Evolutionary conservation across 2,113 vertebrate species (phyloP), one percentile per base, ranked within the genome.

Genomic region (Pseudorhombus dupliciocellatus): DNA sequence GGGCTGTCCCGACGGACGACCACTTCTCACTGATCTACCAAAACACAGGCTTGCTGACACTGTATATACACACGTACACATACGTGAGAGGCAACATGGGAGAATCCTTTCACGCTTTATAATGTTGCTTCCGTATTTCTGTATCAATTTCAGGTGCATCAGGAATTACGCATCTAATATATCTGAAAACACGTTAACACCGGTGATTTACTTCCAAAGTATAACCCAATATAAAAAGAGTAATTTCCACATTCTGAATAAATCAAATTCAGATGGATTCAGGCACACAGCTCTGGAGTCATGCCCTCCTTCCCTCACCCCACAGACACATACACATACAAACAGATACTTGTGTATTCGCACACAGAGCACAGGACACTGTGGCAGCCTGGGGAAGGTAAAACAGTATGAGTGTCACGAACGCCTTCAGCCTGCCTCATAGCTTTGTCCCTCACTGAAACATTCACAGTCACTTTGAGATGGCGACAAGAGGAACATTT

Each of bases 11-110:
- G 40, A 64, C 18, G 70, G 82, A 88, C 77, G 6, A 60, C 77
- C 75, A 79, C 85, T 80, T 90, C 83, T 76, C 80, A 89, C 84
- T 88, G 85, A 90, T 83, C 79, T 81, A 84, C 86, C 86, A 81
- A 84, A 89, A 87, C 83, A 89, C 66, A 85, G 59, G 53, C 66
- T 68, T 20, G n/a, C 73, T 74, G 57, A 79, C 58, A 79, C 61
- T 71, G 51, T 10, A n/a, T n/a, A 73, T 24, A 61, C 34, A 60
- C 21, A 67, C 62, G 68, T 26, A 61, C 81, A 79, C 70, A 78
- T 40, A 73, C 61, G 70, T 57, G 46, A 74, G 66, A 24, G 73
- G 37, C 34, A 81, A 69, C 53, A 22, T 10, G 58, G 42, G 66
- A 59, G 16, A 75, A 65, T 58, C 54, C 7, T 63, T 51, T 28